Evolutionary conservation across 2,888 invertebrate genomes (phyloP), one percentile per base, ranked within the genome.

Genomic region (Hypena proboscidalis): DNA sequence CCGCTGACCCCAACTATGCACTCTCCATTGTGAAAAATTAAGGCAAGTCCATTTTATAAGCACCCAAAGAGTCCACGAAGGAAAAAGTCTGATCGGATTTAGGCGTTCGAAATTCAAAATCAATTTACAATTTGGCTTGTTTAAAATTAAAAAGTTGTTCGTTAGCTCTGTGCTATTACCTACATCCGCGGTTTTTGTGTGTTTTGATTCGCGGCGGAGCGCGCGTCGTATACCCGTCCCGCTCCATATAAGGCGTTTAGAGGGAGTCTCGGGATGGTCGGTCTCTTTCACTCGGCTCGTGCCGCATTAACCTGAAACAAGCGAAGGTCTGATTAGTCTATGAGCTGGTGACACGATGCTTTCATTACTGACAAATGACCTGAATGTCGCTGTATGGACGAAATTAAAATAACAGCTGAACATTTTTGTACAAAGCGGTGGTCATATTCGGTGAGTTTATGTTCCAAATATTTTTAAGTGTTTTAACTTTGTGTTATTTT

Each of bases 241-340:
- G 86, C 89, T 89, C 88, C 89, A 89, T 89, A 88, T 89, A 89
- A 87, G 79, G 81, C 78, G 80, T 76, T 85, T 75, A 57, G 49
- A 58, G 58, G 72, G 64, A 68, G 74, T 69, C 63, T 70, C 63
- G 58, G 70, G 73, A 66, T 74, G 51, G 70, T 69, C 65, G 57
- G 71, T 80, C 83, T 75, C 78, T 76, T 53, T 83, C 77, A 74
- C 74, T 64, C 79, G 70, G 69, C 63, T 72, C 72, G 63, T 48
- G 59, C 70, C 71, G 69, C 74, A 68, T 76, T 67, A 78, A 82
- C 74, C 88, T 88, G 88, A 6, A 88, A 88, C 88, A 88, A 87
- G 55, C 41, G 56, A 73, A 51, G 45, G 45, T 58, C 52, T 74
- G 69, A 74, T 82, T 76, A 77, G 71, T 59, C 49, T 52, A 55